phyloP scores from a whole-genome alignment of 2,888 invertebrate species.

The Selenia dentaria region DNA sequence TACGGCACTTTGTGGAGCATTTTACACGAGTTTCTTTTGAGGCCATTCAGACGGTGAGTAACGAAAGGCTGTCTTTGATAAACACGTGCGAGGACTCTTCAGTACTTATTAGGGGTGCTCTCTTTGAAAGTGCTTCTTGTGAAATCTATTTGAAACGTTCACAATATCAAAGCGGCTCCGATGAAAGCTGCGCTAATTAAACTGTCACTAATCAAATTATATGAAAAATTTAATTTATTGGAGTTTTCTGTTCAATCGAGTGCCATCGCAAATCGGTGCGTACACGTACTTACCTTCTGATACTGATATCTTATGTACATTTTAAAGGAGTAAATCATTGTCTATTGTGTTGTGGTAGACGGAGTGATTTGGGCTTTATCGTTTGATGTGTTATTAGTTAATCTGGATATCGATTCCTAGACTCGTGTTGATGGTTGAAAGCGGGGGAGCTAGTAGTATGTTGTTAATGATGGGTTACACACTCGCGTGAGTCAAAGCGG shows the following conservation, averaged over 20 bases:
- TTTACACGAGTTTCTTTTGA: slow-evolving; percentile 85
- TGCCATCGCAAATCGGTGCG: slow-evolving; percentile 48
- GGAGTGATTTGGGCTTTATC: slow-evolving; percentile 7
- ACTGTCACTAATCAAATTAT: slow-evolving; percentile 83
- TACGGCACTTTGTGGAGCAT: slow-evolving; percentile 84
- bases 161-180: slow-evolving; percentile 79
- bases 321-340: slow-evolving; percentile 3
- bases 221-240: slow-evolving; percentile 74
- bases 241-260: slow-evolving; percentile 61
- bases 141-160: slow-evolving; percentile 84
- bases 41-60: slow-evolving; percentile 85
- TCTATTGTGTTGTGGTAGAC: slow-evolving; percentile 16
- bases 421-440: slow-evolving; percentile 15
- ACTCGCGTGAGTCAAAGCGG: slow-evolving; percentile 72
- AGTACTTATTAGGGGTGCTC: slow-evolving; percentile 85
- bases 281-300: too few species aligned
- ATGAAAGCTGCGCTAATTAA: slow-evolving; percentile 83
- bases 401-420: slow-evolving; percentile 24
- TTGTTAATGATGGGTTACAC: slow-evolving; percentile 78
- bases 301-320: too few species aligned
- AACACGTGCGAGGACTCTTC: slow-evolving; percentile 85
- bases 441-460: slow-evolving; percentile 62
- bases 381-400: slow-evolving; percentile 22
- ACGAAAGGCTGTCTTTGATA: slow-evolving; percentile 85
- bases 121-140: slow-evolving; percentile 83